Conservation (phyloP, 1,140 invertebrate species). For the Reticulitermes speratus region DNA sequence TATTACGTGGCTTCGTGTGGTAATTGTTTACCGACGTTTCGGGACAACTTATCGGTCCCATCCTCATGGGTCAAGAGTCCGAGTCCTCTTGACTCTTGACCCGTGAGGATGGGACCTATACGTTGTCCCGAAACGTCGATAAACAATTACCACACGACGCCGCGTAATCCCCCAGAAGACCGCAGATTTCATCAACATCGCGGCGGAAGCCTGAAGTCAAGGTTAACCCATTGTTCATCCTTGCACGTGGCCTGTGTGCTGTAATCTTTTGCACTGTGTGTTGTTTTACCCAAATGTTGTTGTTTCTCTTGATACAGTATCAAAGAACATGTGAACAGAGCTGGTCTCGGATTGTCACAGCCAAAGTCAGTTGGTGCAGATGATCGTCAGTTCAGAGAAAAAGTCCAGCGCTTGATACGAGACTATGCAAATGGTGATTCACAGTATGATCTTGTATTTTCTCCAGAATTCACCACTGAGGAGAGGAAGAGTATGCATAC, state of each 20-base stretch:
- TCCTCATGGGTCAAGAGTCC: no score
- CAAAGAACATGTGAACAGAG: neutral
- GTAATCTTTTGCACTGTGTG: neutral
- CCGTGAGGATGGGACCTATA: no score
- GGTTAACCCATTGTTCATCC: no score
- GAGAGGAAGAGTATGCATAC: conserved; percentile 67
- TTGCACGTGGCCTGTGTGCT: neutral
- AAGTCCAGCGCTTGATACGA: conserved; percentile 42
- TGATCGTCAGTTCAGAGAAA: conserved; percentile 43
- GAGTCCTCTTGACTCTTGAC: no score
- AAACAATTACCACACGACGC: no score
- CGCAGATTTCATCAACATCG: no score
- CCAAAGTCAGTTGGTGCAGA: neutral
- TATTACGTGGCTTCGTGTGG: no score
- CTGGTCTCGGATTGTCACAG: neutral
- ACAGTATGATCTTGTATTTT: conserved; percentile 64
- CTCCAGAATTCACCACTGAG: conserved; percentile 66
- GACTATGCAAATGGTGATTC: conserved; percentile 54
- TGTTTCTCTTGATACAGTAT: neutral
- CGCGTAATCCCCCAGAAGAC: no score
- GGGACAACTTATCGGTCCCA: no score
- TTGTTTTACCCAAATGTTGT: neutral
- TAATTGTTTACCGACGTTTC: no score
- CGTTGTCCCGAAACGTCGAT: no score
- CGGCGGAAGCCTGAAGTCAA: no score